Evolutionary conservation across 2,888 invertebrate genomes (phyloP).

Genomic region (Luperina testacea): DNA sequence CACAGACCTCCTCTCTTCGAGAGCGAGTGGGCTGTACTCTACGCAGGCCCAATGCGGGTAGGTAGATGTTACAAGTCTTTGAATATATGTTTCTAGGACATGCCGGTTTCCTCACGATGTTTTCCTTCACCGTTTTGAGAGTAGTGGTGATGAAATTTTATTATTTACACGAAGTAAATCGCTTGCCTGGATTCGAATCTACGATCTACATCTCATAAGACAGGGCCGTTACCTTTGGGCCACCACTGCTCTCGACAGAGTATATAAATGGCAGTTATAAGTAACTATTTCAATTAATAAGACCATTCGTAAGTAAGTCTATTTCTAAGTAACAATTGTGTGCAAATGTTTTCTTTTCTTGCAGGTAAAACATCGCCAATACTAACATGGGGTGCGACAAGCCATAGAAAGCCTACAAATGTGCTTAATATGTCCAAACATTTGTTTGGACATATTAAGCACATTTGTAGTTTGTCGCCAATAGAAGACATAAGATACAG

Average conservation of each 20-base stretch:
- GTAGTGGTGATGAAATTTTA: too few species aligned
- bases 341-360: slow-evolving; percentile 17
- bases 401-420: slow-evolving; percentile 12
- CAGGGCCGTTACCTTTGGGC: neutral
- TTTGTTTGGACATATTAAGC: too few species aligned
- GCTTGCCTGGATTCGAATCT: neutral
- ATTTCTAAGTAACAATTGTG: neutral
- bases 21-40: neutral
- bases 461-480: too few species aligned
- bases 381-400: slow-evolving; percentile 4
- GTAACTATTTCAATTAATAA: neutral
- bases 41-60: neutral
- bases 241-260: neutral
- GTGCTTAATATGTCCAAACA: neutral
- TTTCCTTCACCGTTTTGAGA: too few species aligned
- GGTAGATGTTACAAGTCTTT: neutral
- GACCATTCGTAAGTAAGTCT: neutral
- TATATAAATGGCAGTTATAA: neutral
- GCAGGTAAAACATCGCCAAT: slow-evolving; percentile 31
- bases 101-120: neutral
- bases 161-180: neutral
- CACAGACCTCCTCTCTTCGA: too few species aligned
- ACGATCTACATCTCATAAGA: neutral
- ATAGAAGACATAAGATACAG: too few species aligned
- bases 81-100: neutral